A percentile compares a stretch with the other conserved stretches of the same genome.
Evolutionary conservation across 2,113 vertebrate genomes (phyloP).

Genomic region (Lampris incognitus): DNA sequence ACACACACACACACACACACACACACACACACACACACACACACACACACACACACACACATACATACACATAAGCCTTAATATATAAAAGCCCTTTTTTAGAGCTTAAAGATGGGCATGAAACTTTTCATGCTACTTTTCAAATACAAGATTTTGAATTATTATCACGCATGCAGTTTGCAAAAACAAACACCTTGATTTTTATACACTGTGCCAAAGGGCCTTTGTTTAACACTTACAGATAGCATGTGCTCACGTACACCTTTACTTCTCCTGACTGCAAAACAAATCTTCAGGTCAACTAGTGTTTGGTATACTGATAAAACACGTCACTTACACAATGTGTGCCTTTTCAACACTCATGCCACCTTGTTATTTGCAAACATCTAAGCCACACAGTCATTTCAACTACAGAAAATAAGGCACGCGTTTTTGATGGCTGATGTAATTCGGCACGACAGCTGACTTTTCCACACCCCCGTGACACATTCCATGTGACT

Average conservation of each 20-base stretch:
- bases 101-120: no score
- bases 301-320: not conserved
- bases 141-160: not conserved
- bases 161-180: no score
- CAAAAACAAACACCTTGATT: no score
- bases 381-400: not conserved
- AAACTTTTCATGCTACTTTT: not conserved
- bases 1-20: not conserved
- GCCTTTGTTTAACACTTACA: not conserved
- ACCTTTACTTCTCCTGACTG: not conserved
- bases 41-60: not conserved
- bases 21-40: no score
- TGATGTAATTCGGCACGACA: not conserved
- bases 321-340: not conserved
- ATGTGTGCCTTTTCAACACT: not conserved
- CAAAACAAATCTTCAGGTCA: not conserved
- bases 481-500: constrained; percentile 2
- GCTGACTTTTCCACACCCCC: not conserved
- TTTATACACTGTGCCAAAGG: no score
- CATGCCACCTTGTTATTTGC: no score
- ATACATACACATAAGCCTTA: not conserved
- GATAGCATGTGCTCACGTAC: not conserved
- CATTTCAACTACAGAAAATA: not conserved
- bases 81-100: not conserved
- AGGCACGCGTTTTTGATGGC: not conserved